Percentiles rank a stretch among this genome's conserved stretches.
Conservation (phyloP, 2,888 invertebrate genomes). For the Troilus luridus region DNA sequence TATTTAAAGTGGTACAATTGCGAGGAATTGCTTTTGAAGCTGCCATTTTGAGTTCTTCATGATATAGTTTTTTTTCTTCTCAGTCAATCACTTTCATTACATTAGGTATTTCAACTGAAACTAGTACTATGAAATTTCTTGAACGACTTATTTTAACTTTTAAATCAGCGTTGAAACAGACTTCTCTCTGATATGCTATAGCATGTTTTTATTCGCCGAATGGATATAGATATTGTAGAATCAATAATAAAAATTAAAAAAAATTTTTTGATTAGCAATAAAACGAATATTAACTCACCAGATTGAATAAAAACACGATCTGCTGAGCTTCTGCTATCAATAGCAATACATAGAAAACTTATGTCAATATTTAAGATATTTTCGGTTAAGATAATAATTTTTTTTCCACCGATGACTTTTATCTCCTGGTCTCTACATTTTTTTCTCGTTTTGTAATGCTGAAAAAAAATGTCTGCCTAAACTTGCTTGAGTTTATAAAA, state of each 20-base stretch:
- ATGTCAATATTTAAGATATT: neutral
- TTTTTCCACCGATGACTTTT: neutral
- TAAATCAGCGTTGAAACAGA: too few species aligned
- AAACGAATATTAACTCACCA: neutral
- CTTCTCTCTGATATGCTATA: too few species aligned
- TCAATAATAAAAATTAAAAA: neutral
- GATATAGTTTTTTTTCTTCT: too few species aligned
- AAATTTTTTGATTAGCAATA: neutral
- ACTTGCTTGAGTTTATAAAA: too few species aligned
- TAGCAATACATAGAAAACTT: neutral
- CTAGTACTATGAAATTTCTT: neutral
- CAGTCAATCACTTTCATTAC: neutral
- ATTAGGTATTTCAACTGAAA: neutral
- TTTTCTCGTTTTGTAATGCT: neutral
- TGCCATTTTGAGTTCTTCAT: too few species aligned
- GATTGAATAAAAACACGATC: neutral
- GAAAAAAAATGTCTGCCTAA: too few species aligned
- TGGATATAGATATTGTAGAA: too few species aligned
- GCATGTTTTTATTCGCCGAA: too few species aligned
- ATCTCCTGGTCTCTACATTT: neutral
- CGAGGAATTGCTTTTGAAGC: too few species aligned
- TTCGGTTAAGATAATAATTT: neutral
- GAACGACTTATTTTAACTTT: too few species aligned
- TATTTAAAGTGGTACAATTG: too few species aligned
- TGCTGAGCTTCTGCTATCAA: neutral